Evolutionary conservation across 2,113 vertebrate genomes (phyloP).

Genomic region (Chiloscyllium plagiosum): DNA sequence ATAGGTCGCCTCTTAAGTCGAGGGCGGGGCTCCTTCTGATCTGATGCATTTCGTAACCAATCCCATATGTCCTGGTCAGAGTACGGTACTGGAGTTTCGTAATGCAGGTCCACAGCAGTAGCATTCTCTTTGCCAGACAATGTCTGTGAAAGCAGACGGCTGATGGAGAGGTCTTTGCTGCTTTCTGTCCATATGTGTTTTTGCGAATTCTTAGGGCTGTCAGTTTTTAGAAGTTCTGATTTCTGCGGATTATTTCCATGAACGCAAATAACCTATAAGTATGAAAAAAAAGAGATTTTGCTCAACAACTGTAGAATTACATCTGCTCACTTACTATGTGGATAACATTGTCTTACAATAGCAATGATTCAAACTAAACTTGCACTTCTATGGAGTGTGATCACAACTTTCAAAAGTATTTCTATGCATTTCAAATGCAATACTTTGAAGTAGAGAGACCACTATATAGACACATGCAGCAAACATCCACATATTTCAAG

Average conservation of each 20-base stretch:
- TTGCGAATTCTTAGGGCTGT: constrained; percentile 83
- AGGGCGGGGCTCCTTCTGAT: constrained; percentile 83
- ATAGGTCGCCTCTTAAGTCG: constrained; percentile 91
- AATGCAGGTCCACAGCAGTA: constrained; percentile 89
- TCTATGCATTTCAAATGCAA: not conserved
- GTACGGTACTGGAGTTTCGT: constrained; percentile 93
- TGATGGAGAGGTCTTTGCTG: constrained; percentile 96
- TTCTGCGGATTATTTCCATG: constrained; percentile 77
- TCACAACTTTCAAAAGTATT: not conserved
- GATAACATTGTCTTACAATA: not conserved
- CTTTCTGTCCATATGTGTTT: constrained; percentile 98
- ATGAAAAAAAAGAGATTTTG: constrained; percentile 36
- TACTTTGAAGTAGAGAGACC: not conserved
- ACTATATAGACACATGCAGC: not conserved
- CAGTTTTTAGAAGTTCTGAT: constrained; percentile 81
- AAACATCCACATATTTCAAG: not conserved
- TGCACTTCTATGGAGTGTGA: not conserved
- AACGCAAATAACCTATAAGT: constrained; percentile 71
- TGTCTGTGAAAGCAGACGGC: constrained; percentile 93
- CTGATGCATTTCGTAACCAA: constrained; percentile 96
- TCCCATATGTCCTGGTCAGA: constrained; percentile 98
- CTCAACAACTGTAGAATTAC: not conserved
- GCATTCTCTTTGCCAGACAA: constrained; percentile 88
- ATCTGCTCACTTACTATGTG: not conserved
- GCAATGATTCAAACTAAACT: not conserved